Base-by-base conservation (phyloP, 2,888 invertebrate species). In the Morpho achilles region DNA sequence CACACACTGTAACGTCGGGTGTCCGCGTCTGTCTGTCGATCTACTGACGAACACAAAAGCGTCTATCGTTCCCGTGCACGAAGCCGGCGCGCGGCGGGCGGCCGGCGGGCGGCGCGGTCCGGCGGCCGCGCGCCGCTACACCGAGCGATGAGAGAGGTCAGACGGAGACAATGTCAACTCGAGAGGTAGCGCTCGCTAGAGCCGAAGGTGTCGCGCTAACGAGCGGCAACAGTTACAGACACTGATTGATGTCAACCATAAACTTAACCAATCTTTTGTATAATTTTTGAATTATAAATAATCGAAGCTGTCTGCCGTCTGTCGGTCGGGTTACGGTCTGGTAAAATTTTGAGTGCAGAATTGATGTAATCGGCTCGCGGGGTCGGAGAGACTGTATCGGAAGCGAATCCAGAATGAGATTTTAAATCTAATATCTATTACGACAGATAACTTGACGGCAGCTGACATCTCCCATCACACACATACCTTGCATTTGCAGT, bases 11-110 rank as follows among this genome's bases (percentile, higher is more conserved):
- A 8, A 22, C 50, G 32, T 32, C 3, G 5, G 32, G 32, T 32
- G 32, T 32, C 32, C 32, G 32, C 5, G 32, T 32, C 32, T 32
- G 32, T 32, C 32, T 32, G 32, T 32, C 32, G 32, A 32, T 32
- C 32, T 32, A 32, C 32, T 32, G 32, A 32, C 32, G 32, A 32
- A 3, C 32, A 32, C 32, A 32, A 45, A 45, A 45, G 45, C 45
- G 57, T 66, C 66, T 67, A 67, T 62, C 63, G 63, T 63, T 64
- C 65, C 65, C 67, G 70, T 69, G 72, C 70, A 65, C 57, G 59
- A 69, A 70, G 69, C 69, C 48, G 39, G 60, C 10, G 59, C 53
- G 46, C 10, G 45, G 60, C 10, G 59, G 50, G 46, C 10, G 45
- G 43, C 43, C 23, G n/a, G 32, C 41, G 16, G 59, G 68, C 68